Evolutionary conservation across 2,888 invertebrate species (phyloP), one percentile per base, ranked within the genome.

Genomic region (Drosophila antonietae): DNA sequence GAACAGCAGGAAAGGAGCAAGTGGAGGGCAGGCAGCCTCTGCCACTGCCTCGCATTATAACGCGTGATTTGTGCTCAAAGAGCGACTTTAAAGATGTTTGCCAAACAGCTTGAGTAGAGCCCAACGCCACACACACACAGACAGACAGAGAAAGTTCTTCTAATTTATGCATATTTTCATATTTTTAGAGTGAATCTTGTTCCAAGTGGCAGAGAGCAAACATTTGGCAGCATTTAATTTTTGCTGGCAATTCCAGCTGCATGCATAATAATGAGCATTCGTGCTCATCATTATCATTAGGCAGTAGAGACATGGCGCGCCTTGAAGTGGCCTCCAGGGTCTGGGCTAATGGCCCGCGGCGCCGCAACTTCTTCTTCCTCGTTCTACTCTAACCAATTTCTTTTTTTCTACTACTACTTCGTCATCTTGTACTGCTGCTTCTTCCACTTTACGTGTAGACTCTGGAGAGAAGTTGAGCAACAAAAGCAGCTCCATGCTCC

Each of bases 261-360:
- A 67, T 79, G 88, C 88, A 87, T 84, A 87, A 82, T 87, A 84
- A 84, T 84, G 83, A 82, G 75, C 72, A 74, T 57, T 68, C 37
- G 43, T 57, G 73, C 88, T 88, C 79, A 84, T 88, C 79, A 84
- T 84, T 85, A 88, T 88, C 83, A 84, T 84, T 87, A 87, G 80
- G 63, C 63, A 78, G 63, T 56, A 61, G 60, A 43, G 61, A 52
- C 46, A 70, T 49, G 64, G 51, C 65, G 70, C 75, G 57, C 66
- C 75, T 72, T 65, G 80, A 87, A 87, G 85, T 84, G 83, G 74
- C 81, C 84, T 79, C 88, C 68, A 80, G 88, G 77, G 85, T 73
- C 78, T 82, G 60, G 64, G 83, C 84, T 84, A 84, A 84, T 84
- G 84, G 84, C 77, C 75, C 79, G 83, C 85, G 88, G 86, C 85